Conservation (phyloP, 2,113 vertebrate genomes). For the Orthochromis indermauri region DNA sequence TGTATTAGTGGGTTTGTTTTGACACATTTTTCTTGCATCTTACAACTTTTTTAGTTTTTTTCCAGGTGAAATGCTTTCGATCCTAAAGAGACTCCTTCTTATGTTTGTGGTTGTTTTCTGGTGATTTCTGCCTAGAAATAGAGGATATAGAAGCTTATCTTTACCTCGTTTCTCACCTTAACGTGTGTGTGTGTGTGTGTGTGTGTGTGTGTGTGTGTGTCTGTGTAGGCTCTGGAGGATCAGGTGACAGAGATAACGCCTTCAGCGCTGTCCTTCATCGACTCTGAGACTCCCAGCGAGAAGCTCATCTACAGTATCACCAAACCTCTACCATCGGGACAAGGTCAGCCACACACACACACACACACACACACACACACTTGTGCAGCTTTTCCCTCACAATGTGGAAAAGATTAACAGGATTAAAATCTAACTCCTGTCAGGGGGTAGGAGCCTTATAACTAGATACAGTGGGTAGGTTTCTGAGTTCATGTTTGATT, state of each 20-base stretch:
- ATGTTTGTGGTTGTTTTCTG: background rate
- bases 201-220: background rate
- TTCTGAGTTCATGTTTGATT: background rate
- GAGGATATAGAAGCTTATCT: background rate
- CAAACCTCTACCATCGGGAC: conserved; percentile 75
- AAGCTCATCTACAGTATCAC: conserved; percentile 90
- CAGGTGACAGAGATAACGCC: conserved; percentile 82
- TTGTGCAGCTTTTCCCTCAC: rapidly evolving
- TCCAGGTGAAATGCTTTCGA: background rate
- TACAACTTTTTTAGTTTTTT: background rate
- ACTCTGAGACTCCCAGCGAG: conserved; percentile 76
- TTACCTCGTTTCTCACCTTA: background rate
- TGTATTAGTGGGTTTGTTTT: background rate
- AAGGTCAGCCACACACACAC: conserved; percentile 72
- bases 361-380: background rate
- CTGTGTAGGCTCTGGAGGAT: conserved; percentile 83
- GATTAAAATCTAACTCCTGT: background rate
- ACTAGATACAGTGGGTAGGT: background rate
- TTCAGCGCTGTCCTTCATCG: conserved; percentile 83
- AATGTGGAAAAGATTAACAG: background rate
- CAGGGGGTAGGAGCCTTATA: background rate
- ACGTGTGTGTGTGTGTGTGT: background rate
- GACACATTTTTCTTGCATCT: background rate
- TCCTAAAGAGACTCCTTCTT: background rate
- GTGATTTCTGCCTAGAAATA: rapidly evolving